Evolutionary conservation across 1,140 invertebrate species (phyloP).

Genomic region (Drosophila littoralis): DNA sequence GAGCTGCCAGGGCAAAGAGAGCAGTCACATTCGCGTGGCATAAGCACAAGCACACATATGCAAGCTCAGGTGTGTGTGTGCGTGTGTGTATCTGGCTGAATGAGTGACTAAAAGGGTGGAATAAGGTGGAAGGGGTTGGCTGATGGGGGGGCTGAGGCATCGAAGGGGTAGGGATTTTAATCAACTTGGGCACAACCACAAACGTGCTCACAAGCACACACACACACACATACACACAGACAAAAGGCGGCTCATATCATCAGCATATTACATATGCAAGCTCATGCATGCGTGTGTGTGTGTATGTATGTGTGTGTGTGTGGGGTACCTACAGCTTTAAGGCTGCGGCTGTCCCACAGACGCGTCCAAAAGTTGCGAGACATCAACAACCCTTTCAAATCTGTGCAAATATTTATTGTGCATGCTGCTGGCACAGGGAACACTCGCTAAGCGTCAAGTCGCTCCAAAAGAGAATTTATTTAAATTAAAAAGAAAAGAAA

Average conservation of each 20-base stretch:
- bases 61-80: not conserved
- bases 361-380: conserved; percentile 29
- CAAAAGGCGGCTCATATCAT: conserved; percentile 13
- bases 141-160: not conserved
- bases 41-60: not conserved
- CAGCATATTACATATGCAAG: conserved; percentile 22
- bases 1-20: conserved; percentile 18
- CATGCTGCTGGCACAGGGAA: conserved; percentile 27
- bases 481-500: no score
- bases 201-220: conserved; percentile 17
- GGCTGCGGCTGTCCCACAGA: conserved; percentile 25
- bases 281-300: not conserved
- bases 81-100: not conserved
- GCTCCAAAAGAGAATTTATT: no score
- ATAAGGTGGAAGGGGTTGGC: not conserved
- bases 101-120: conserved; percentile 3
- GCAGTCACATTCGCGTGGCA: conserved; percentile 8
- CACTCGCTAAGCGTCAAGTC: not conserved
- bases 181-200: conserved; percentile 43
- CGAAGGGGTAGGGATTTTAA: conserved; percentile 25
- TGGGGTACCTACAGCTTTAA: conserved; percentile 21
- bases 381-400: conserved; percentile 43
- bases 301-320: conserved; percentile 5
- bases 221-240: conserved; percentile 21
- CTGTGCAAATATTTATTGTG: conserved; percentile 57